These are phyloP conservation scores for Crioceris asparagi DNA, from an alignment of 2,888 invertebrate species.

Conservation along the genomic window DNA sequence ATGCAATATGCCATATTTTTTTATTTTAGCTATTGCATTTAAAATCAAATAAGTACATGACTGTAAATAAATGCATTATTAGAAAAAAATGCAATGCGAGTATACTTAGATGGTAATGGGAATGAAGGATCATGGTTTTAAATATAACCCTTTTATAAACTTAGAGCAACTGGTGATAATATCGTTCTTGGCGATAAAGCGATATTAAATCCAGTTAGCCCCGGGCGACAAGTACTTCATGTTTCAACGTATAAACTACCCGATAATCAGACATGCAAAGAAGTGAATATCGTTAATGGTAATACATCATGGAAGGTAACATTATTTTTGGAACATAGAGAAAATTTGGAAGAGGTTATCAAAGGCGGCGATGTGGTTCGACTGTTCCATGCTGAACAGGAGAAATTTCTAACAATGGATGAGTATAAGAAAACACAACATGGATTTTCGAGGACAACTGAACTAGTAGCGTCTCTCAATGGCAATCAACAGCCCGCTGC, in stretches of 20 bases:
- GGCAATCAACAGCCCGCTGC: too few species aligned
- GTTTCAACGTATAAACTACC: constrained; percentile 82
- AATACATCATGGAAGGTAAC: constrained; percentile 97
- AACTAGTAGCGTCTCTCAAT: too few species aligned
- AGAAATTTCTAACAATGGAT: constrained; percentile 98
- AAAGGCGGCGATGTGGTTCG: constrained; percentile 80
- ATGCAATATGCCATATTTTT: too few species aligned
- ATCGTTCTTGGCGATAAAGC: constrained; percentile 98
- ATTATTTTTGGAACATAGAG: constrained; percentile 91
- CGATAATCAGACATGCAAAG: constrained; percentile 91
- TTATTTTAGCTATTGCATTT: constrained; percentile 71
- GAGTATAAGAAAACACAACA: constrained; percentile 89
- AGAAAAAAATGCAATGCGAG: constrained; percentile 98
- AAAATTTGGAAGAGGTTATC: constrained; percentile 94
- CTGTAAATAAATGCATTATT: constrained; percentile 95
- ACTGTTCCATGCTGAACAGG: constrained; percentile 70
- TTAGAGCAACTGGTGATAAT: constrained; percentile 88
- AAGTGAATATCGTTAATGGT: constrained; percentile 89
- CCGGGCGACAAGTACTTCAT: constrained; percentile 82
- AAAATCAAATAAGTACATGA: constrained; percentile 97
- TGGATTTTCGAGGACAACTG: constrained; percentile 86
- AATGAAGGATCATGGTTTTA: constrained; percentile 99
- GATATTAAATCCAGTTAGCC: constrained; percentile 93
- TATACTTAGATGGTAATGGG: constrained; percentile 93
- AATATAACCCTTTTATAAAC: constrained; percentile 95